These are phyloP conservation scores for Meloidogyne floridensis DNA, from an alignment of 1,140 invertebrate species.

Conservation along the genomic window DNA sequence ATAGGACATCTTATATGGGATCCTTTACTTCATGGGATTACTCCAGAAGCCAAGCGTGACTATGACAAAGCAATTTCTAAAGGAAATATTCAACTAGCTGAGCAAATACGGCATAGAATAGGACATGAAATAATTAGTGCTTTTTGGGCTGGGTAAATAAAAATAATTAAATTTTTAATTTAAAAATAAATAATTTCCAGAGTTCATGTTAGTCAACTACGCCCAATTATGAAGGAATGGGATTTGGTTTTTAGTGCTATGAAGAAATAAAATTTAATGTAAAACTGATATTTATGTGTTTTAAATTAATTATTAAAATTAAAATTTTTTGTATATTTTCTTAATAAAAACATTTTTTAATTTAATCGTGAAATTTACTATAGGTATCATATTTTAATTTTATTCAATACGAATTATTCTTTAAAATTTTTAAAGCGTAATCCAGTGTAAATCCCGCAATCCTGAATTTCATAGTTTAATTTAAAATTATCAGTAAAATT, in stretches of 20 bases:
- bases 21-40: neutral
- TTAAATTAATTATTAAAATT: no score
- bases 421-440: no score
- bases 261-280: neutral
- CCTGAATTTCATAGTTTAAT: no score
- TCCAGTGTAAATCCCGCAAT: no score
- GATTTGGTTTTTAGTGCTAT: neutral
- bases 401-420: no score
- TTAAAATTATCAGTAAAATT: no score
- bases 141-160: neutral
- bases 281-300: no score
- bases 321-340: no score
- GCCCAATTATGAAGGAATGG: constrained; percentile 4
- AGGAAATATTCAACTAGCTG: neutral
- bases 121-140: constrained; percentile 6
- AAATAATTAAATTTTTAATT: neutral
- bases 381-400: no score
- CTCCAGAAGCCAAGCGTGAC: neutral
- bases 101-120: neutral
- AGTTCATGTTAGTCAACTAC: constrained; percentile 1
- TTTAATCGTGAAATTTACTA: no score
- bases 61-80: neutral
- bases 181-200: neutral
- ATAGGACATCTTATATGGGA: neutral
- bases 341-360: no score